Conservation (phyloP, 2,797 vertebrate species). For the Crenichthys baileyi region DNA sequence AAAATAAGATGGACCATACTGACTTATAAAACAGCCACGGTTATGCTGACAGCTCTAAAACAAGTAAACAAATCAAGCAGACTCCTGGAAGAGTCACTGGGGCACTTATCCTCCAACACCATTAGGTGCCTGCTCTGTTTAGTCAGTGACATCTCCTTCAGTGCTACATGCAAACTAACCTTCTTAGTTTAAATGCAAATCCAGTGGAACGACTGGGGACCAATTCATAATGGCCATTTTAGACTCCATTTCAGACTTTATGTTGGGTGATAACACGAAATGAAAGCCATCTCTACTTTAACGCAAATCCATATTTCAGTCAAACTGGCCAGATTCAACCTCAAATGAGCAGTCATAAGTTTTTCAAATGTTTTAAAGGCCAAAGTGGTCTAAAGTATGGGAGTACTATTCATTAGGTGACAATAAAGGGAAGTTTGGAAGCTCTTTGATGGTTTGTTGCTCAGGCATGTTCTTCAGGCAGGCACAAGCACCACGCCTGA, state of each 20-base stretch:
- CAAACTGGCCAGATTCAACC: too few relatives aligned
- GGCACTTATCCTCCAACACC: background rate
- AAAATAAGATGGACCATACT: background rate
- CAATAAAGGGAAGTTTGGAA: background rate
- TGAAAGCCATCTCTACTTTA: background rate
- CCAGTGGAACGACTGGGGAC: background rate
- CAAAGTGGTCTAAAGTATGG: too few relatives aligned
- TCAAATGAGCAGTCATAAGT: too few relatives aligned
- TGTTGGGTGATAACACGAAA: background rate
- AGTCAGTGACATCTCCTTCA: background rate
- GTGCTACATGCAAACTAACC: background rate
- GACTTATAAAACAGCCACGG: background rate
- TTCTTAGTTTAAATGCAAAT: background rate
- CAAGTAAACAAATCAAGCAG: background rate
- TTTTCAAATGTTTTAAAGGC: too few relatives aligned
- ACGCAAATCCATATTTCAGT: too few relatives aligned
- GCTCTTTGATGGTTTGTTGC: background rate
- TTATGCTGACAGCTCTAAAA: background rate
- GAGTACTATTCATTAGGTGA: too few relatives aligned
- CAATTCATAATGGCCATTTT: background rate
- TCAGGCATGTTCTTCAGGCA: too few relatives aligned
- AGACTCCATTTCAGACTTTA: background rate
- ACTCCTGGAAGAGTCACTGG: too few relatives aligned
- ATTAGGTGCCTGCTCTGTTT: background rate
- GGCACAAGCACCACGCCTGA: too few relatives aligned